Evolutionary conservation across 2,113 vertebrate genomes (phyloP).

Genomic region (Antigone vipio): DNA sequence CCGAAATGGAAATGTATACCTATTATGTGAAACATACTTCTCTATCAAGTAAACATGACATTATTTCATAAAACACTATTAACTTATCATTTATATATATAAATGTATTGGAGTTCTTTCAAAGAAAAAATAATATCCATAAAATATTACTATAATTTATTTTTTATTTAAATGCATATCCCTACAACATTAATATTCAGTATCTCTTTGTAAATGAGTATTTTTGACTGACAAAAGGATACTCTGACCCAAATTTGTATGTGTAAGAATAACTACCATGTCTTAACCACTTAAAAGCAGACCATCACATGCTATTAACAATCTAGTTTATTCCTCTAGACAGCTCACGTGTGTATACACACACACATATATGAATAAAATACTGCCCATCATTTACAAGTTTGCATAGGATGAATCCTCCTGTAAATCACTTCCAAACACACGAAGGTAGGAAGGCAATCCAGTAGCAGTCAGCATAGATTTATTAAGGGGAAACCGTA

Average conservation of each 20-base stretch:
- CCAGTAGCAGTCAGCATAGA: not conserved
- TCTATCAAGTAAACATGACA: not conserved
- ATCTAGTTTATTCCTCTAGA: not conserved
- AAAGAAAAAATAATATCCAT: not conserved
- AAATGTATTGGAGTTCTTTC: not conserved
- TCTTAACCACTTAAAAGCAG: not conserved
- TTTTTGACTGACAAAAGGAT: not conserved
- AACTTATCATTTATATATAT: not conserved
- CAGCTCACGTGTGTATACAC: rapidly evolving
- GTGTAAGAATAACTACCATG: not conserved
- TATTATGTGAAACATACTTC: not conserved
- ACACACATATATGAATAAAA: not conserved
- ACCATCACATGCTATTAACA: not conserved
- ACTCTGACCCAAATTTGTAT: not conserved
- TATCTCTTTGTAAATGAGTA: not conserved
- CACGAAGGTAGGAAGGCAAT: rapidly evolving
- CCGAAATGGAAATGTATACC: not conserved
- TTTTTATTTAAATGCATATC: not conserved
- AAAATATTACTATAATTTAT: not conserved
- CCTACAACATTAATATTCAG: not conserved
- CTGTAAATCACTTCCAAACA: not conserved
- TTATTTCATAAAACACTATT: not conserved
- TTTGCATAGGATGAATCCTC: not conserved
- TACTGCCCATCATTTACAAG: not conserved
- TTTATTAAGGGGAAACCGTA: not conserved